phyloP scores from a whole-genome alignment of 2,888 invertebrate species.

The Dromius quadrimaculatus region DNA sequence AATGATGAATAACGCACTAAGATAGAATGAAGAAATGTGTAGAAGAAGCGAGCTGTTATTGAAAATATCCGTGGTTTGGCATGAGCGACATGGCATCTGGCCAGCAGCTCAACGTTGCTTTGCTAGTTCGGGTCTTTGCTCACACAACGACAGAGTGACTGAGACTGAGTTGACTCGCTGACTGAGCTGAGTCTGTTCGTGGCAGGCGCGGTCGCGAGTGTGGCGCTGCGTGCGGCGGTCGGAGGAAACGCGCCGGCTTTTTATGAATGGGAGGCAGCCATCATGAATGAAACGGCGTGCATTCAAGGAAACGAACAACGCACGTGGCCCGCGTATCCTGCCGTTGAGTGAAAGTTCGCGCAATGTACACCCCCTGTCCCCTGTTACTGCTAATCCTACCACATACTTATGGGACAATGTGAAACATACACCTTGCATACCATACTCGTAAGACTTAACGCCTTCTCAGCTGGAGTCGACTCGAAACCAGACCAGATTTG shows the following conservation, averaged over 20 bases:
- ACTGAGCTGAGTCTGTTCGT: constrained; percentile 53
- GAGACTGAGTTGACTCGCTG: neutral
- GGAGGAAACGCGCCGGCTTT: constrained; percentile 70
- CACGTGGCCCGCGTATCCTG: constrained; percentile 54
- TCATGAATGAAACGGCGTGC: constrained; percentile 76
- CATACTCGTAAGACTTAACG: neutral
- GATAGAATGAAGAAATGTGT: no score
- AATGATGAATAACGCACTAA: no score
- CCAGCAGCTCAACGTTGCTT: no score
- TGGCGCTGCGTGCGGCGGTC: constrained; percentile 62
- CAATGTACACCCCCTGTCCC: constrained; percentile 13
- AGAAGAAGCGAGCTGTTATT: no score
- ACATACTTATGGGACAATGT: no score
- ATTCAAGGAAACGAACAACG: constrained; percentile 65
- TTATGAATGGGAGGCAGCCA: constrained; percentile 81
- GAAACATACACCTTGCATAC: constrained; percentile 26
- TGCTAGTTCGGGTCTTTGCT: no score
- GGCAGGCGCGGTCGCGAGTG: constrained; percentile 58
- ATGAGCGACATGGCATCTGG: constrained; percentile 38
- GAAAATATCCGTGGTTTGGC: constrained; percentile 34
- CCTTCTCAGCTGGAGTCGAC: neutral
- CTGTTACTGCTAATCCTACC: neutral
- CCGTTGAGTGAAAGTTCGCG: constrained; percentile 23
- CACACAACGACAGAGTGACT: neutral
- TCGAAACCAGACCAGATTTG: constrained; percentile 7